phyloP scores from a whole-genome alignment of 1,140 invertebrate genomes.

The Linepithema humile region DNA sequence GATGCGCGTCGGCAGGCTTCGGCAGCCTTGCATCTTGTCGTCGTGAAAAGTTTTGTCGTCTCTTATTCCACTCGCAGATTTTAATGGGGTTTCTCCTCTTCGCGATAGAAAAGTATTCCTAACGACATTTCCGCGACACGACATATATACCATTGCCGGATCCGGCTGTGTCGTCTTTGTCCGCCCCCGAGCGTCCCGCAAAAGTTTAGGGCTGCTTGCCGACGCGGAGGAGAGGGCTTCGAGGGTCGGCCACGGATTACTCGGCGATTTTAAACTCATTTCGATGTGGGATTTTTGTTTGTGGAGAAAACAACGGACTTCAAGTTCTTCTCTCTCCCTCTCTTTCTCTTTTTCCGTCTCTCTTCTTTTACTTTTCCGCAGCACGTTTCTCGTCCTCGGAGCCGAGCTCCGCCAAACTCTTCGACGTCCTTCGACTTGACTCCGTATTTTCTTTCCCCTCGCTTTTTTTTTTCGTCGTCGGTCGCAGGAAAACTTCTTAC shows the following conservation, averaged over 20 bases:
- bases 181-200: conserved; percentile 1
- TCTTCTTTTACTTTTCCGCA: conserved; percentile 15
- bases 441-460: conserved; percentile 38
- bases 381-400: conserved; percentile 40
- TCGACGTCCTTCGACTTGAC: conserved; percentile 34
- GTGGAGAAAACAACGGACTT: conserved; percentile 61
- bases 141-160: conserved; percentile 6
- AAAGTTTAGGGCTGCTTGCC: conserved; percentile 33
- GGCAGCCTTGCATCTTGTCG: background rate
- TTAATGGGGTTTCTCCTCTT: conserved; percentile 18
- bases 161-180: conserved; percentile 19
- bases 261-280: conserved; percentile 74
- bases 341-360: background rate
- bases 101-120: conserved; percentile 15
- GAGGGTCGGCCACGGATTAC: conserved; percentile 57
- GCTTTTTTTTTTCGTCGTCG: conserved; percentile 34
- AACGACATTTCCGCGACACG: conserved; percentile 41
- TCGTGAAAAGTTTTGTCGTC: conserved; percentile 17
- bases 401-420: conserved; percentile 33
- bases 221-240: background rate
- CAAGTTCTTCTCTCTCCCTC: background rate
- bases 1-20: background rate
- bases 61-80: conserved; percentile 31
- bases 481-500: conserved; percentile 60
- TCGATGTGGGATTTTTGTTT: conserved; percentile 66